These are phyloP conservation scores for Apostichopus californicus DNA, from an alignment of 35 echinoderm and acorn worm genomes.

Conservation along the genomic window DNA sequence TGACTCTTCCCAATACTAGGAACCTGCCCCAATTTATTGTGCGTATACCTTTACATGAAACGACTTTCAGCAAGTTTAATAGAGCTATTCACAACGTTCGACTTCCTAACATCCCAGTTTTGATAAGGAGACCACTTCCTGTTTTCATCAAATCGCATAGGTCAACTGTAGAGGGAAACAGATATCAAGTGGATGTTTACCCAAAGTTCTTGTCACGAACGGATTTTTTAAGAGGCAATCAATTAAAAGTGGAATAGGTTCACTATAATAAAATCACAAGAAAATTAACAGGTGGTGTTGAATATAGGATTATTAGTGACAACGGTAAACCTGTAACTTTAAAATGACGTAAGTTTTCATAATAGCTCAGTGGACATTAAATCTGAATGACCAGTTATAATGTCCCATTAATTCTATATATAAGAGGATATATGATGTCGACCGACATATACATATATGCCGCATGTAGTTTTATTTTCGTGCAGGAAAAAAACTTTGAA, in stretches of 20 bases:
- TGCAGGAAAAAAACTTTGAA: no score
- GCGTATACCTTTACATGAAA: not conserved
- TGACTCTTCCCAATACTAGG: no score
- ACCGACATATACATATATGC: no score
- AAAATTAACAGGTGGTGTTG: slow-evolving; percentile 32
- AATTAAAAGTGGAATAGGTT: not conserved
- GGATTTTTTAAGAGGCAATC: slow-evolving; percentile 20
- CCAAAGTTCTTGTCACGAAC: slow-evolving; percentile 39
- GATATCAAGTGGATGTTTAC: slow-evolving; percentile 30
- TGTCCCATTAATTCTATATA: no score
- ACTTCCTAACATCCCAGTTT: slow-evolving; percentile 28
- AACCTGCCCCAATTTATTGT: no score
- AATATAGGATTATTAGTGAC: not conserved
- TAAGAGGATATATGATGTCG: no score
- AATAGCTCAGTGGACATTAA: no score
- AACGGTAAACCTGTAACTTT: not conserved
- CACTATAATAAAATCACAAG: not conserved
- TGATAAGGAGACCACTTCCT: slow-evolving; percentile 37
- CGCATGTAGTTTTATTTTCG: no score
- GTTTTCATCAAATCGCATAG: slow-evolving; percentile 5
- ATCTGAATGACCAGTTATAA: no score
- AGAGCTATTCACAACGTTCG: not conserved
- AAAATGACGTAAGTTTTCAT: no score
- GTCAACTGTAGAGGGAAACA: not conserved
- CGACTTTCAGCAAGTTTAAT: slow-evolving; percentile 31